A percentile compares a stretch with the other conserved stretches of the same genome.
These are phyloP conservation scores for Paedocypris sp. DNA, from an alignment of 2,113 vertebrate species.

Conservation along the genomic window DNA sequence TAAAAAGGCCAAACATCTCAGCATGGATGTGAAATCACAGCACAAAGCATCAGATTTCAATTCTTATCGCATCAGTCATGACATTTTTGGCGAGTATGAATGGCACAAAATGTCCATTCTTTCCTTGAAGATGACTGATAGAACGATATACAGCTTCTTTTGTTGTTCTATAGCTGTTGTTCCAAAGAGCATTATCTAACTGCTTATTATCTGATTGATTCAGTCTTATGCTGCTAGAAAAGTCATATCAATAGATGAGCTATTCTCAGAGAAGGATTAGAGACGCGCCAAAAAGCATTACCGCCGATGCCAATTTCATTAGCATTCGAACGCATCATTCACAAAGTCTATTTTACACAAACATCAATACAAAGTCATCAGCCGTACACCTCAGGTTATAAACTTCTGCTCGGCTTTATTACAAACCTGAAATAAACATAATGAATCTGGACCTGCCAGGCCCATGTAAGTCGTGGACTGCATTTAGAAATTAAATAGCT, in stretches of 20 bases:
- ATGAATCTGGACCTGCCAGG: conserved; percentile 16
- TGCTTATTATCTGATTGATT: not conserved
- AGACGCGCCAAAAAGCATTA: conserved; percentile 19
- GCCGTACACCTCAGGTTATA: conserved; percentile 17
- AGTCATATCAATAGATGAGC: too few relatives aligned
- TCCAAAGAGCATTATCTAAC: not conserved
- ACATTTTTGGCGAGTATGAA: not conserved
- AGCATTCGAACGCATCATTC: conserved; percentile 47
- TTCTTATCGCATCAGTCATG: not conserved
- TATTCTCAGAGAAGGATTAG: conserved; percentile 24
- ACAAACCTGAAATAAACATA: conserved; percentile 32
- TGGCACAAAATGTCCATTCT: not conserved
- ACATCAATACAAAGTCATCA: conserved; percentile 38
- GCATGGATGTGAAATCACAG: not conserved
- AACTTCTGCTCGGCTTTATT: conserved; percentile 27
- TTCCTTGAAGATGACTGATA: not conserved
- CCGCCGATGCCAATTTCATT: conserved; percentile 47
- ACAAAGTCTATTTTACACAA: conserved; percentile 45
- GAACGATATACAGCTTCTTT: not conserved
- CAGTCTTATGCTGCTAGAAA: too few relatives aligned
- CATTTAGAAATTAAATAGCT: conserved; percentile 27
- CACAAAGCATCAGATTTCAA: not conserved
- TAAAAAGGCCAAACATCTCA: not conserved
- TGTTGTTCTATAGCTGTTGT: not conserved
- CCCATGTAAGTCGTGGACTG: conserved; percentile 21